Evolutionary conservation across 2,888 invertebrate species (phyloP).

Genomic region (Diabrotica balteata): DNA sequence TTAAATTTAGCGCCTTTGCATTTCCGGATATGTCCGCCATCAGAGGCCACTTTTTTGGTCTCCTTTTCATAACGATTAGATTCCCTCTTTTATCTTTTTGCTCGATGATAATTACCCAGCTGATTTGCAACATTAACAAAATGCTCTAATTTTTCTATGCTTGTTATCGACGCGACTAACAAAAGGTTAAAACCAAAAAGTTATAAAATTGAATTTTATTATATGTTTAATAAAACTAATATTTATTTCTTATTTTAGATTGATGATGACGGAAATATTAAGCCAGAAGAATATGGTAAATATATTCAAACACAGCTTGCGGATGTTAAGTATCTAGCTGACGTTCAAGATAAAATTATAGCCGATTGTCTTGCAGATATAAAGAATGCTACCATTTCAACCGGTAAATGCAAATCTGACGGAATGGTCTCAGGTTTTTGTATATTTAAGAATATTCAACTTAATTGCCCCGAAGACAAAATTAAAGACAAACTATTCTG

Average conservation of each 20-base stretch:
- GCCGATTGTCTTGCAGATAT: conserved; percentile 54
- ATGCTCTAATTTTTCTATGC: too few species aligned
- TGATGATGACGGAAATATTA: conserved; percentile 52
- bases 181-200: too few species aligned
- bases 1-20: too few species aligned
- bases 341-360: conserved; percentile 51
- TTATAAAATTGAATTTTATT: too few species aligned
- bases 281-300: conserved; percentile 47
- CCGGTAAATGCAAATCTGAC: conserved; percentile 53
- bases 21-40: too few species aligned
- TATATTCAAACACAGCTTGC: conserved; percentile 49
- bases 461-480: conserved; percentile 57
- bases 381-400: conserved; percentile 46
- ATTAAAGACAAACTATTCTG: conserved; percentile 56
- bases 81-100: too few species aligned
- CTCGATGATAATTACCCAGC: too few species aligned
- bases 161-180: too few species aligned
- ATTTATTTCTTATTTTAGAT: conserved; percentile 45
- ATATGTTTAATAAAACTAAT: too few species aligned
- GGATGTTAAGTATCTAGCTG: conserved; percentile 51
- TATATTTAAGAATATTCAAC: conserved; percentile 56
- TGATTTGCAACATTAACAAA: too few species aligned
- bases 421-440: conserved; percentile 54
- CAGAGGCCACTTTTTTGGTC: too few species aligned
- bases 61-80: too few species aligned